These are phyloP conservation scores for Cetonia aurata DNA, from an alignment of 2,888 invertebrate species.

Conservation along the genomic window DNA sequence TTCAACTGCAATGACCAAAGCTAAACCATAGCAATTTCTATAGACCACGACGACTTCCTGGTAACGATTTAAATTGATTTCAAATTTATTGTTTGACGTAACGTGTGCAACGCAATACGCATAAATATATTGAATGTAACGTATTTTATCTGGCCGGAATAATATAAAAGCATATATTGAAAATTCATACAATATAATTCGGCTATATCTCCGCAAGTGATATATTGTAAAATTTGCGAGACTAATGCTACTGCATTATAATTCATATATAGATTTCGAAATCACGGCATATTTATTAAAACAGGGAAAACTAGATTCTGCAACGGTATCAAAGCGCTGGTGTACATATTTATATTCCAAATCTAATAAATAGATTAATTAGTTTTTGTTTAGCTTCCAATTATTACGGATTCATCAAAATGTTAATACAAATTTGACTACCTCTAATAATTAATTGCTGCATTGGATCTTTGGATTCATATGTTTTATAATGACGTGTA, in stretches of 20 bases:
- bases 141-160: neutral
- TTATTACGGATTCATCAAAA: no score
- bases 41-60: no score
- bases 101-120: neutral
- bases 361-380: no score
- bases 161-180: constrained; percentile 7
- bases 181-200: neutral
- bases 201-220: neutral
- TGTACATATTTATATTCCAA: no score
- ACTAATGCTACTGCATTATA: neutral
- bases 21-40: no score
- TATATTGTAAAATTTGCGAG: constrained; percentile 7
- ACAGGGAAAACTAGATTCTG: constrained; percentile 3
- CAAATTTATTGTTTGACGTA: neutral
- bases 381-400: no score
- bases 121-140: neutral
- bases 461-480: no score
- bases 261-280: constrained; percentile 16
- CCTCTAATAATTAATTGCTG: no score
- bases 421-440: no score
- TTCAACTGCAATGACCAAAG: neutral
- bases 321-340: no score
- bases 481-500: no score
- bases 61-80: neutral
- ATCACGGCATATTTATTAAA: constrained; percentile 24